phyloP scores from a whole-genome alignment of 2,797 vertebrate genomes.

The Myripristis jacobus region DNA sequence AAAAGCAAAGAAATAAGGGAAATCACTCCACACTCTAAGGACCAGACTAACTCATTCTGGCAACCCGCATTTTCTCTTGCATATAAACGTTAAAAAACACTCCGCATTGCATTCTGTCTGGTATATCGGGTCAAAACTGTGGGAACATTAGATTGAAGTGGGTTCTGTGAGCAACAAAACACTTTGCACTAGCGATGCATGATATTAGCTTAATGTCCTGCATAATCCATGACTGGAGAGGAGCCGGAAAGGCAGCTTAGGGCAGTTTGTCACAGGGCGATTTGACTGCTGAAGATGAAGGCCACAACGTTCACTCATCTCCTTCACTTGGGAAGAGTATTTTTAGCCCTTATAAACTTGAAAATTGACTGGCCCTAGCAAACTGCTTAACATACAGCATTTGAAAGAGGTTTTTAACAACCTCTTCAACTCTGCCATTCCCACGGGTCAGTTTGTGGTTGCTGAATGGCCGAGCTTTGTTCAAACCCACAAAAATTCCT shows the following conservation, averaged over 20 bases:
- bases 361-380: neutral
- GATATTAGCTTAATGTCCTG: conserved; percentile 48
- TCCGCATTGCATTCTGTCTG: conserved; percentile 22
- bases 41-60: conserved; percentile 40
- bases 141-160: conserved; percentile 47
- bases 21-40: conserved; percentile 47
- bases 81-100: conserved; percentile 36
- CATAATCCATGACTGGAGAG: conserved; percentile 34
- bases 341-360: neutral
- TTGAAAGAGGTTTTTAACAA: neutral
- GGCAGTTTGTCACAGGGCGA: conserved; percentile 16
- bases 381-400: neutral
- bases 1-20: conserved; percentile 49
- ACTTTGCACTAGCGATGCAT: conserved; percentile 43
- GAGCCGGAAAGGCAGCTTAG: conserved; percentile 5
- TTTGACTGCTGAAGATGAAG: conserved; percentile 32
- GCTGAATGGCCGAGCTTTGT: no score
- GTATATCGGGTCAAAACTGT: conserved; percentile 43
- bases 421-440: no score
- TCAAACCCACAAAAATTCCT: no score
- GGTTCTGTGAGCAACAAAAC: conserved; percentile 40
- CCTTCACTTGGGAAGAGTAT: neutral
- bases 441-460: no score
- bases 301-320: conserved; percentile 26
- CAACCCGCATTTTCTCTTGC: conserved; percentile 49